Conservation (phyloP, 2,797 vertebrate genomes). For the Gambelia wislizenii region DNA sequence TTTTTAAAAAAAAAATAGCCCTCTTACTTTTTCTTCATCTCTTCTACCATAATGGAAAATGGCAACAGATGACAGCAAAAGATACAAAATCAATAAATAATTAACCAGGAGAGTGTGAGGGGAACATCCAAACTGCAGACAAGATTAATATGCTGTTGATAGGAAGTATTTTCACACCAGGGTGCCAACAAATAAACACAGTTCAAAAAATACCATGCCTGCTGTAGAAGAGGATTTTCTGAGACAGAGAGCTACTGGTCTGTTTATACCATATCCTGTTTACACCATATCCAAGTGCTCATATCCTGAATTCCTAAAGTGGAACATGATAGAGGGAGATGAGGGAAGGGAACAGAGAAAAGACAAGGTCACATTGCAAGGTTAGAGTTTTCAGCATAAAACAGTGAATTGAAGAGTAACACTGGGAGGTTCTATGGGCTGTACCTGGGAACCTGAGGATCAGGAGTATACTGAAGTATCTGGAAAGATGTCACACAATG, state of each 20-base stretch:
- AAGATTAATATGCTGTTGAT: constrained; percentile 95
- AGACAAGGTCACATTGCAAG: constrained; percentile 38
- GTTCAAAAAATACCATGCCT: constrained; percentile 86
- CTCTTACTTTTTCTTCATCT: not conserved
- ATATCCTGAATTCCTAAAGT: constrained; percentile 67
- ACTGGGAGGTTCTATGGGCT: constrained; percentile 34
- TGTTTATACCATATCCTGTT: constrained; percentile 45
- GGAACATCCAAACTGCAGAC: constrained; percentile 84
- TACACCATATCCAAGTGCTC: constrained; percentile 51
- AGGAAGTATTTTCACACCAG: constrained; percentile 88
- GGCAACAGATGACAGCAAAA: constrained; percentile 57
- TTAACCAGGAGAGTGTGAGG: constrained; percentile 72
- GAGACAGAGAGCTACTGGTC: constrained; percentile 35
- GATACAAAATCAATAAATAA: constrained; percentile 77
- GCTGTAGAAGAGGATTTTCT: constrained; percentile 72
- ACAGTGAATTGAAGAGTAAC: constrained; percentile 41
- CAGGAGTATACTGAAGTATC: constrained; percentile 53
- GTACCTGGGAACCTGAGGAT: constrained; percentile 54
- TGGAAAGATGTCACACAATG: constrained; percentile 31
- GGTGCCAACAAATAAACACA: constrained; percentile 97
- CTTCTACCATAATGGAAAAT: constrained; percentile 53
- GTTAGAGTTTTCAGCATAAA: constrained; percentile 58
- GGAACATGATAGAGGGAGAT: constrained; percentile 54
- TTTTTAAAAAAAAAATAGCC: not conserved
- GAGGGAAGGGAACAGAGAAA: not conserved